These are phyloP conservation scores for Drosophila trapezifrons DNA, from an alignment of 1,140 invertebrate species.

Conservation along the genomic window DNA sequence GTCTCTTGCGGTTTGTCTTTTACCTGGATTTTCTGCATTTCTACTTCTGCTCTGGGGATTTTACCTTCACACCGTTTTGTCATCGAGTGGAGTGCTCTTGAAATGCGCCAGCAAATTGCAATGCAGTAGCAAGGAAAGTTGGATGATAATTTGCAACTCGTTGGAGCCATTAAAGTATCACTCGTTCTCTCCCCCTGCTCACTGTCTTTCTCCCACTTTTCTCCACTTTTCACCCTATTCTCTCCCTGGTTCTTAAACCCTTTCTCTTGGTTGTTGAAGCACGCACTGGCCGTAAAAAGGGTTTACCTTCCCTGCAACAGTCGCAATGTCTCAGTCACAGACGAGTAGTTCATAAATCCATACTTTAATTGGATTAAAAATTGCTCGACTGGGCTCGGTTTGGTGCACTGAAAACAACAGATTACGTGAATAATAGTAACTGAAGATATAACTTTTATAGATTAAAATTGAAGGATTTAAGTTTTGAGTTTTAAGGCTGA, in stretches of 20 bases:
- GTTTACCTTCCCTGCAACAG: conserved; percentile 40
- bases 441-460: no score
- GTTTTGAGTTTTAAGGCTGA: background rate
- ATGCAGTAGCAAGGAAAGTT: conserved; percentile 42
- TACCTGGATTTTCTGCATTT: conserved; percentile 25
- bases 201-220: background rate
- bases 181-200: background rate
- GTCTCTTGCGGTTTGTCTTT: conserved; percentile 63
- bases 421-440: background rate
- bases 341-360: conserved; percentile 69
- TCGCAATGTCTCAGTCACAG: conserved; percentile 28
- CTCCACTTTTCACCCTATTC: background rate
- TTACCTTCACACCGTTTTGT: conserved; percentile 56
- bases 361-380: conserved; percentile 81
- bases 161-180: conserved; percentile 46
- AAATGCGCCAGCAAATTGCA: conserved; percentile 51
- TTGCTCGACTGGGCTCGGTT: conserved; percentile 60
- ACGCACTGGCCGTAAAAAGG: conserved; percentile 66
- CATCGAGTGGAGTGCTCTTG: conserved; percentile 65
- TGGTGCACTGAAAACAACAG: conserved; percentile 16
- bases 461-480: background rate
- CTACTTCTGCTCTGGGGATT: conserved; percentile 25
- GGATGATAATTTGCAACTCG: conserved; percentile 64
- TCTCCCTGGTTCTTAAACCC: background rate
- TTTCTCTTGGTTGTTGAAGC: conserved; percentile 24